phyloP scores from a whole-genome alignment of 2,113 vertebrate species.

The Rhinichthys klamathensis region DNA sequence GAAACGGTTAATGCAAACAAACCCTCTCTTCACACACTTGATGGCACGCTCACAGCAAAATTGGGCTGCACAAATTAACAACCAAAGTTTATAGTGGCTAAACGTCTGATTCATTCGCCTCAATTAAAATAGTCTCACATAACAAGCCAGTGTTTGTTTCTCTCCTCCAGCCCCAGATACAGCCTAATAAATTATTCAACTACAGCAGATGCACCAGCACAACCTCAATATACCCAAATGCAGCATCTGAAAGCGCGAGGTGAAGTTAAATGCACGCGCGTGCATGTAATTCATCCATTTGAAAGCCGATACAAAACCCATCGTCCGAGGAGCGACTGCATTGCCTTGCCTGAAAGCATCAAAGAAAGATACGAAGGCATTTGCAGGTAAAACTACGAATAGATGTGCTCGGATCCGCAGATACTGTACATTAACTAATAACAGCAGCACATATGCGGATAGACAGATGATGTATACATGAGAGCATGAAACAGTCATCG shows the following conservation, averaged over 20 bases:
- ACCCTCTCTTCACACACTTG: neutral
- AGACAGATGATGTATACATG: conserved; percentile 31
- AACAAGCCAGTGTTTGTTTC: conserved; percentile 55
- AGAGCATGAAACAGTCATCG: conserved; percentile 11
- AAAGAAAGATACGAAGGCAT: neutral
- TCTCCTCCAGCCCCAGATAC: conserved; percentile 56
- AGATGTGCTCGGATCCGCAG: neutral
- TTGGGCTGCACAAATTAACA: neutral
- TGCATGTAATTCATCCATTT: neutral
- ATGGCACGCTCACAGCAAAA: neutral
- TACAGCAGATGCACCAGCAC: conserved; percentile 68
- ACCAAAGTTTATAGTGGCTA: conserved; percentile 6
- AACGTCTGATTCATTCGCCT: neutral
- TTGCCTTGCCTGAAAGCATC: neutral
- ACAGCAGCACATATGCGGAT: conserved; percentile 12
- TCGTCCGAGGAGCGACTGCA: conserved; percentile 6
- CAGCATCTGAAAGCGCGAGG: conserved; percentile 64
- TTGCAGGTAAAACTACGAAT: conserved; percentile 72
- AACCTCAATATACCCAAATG: conserved; percentile 47
- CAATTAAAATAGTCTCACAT: conserved; percentile 22
- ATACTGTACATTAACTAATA: conserved; percentile 33
- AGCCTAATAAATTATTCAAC: conserved; percentile 77
- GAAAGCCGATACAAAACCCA: conserved; percentile 17
- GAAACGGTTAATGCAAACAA: neutral
- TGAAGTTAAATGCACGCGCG: conserved; percentile 65